Evolutionary conservation across 2,797 vertebrate genomes (phyloP), one percentile per base, ranked within the genome.

Genomic region (Acomys russatus): DNA sequence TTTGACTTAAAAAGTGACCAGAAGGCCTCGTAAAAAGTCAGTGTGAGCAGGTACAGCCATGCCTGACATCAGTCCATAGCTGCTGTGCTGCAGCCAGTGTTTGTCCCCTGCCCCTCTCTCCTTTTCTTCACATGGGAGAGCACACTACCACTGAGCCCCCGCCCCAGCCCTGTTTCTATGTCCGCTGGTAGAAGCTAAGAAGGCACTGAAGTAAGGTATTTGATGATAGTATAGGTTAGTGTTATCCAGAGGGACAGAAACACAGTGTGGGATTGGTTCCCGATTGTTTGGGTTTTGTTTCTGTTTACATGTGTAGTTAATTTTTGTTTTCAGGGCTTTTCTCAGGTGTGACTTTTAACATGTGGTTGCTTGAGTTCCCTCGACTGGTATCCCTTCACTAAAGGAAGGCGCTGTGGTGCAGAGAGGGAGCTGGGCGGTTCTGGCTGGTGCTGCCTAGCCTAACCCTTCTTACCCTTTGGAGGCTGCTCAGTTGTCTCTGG

Each of bases 311-410:
- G 12, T 76, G 12, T 38, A 73, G 17, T 70, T 61, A 11, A 23
- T 80, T 20, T 93, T 95, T 91, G 28, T 96, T 96, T 96, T 77
- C 3, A 93, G 49, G 17, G 8, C 73, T 54, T 51, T 90, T 2
- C 25, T 88, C 94, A 49, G 64, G 79, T 44, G 73, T 95, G 17
- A 38, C 28, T 94, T 64, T 91, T 44, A 90, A 83, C 82, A 59
- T 89, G 54, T 76, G 83, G 38, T 90, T 90, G 49, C 35, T 18
- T 51, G 74, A 91, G 4, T 89, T 90, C 74, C 73, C 83, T 90
- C 77, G 54, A 90, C 9, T 44, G 14, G 3, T 30, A 33, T 56
- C 25, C n/a, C 11, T 35, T 3, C 63, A 87, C 49, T 88, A 90
- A 92, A 92, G 92, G 83, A 87, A 85, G 76, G 44, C 44, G 44